A percentile compares a stretch with the other conserved stretches of the same genome.
Conservation (phyloP, 1,140 invertebrate species). For the Drosophila nigrodunni region DNA sequence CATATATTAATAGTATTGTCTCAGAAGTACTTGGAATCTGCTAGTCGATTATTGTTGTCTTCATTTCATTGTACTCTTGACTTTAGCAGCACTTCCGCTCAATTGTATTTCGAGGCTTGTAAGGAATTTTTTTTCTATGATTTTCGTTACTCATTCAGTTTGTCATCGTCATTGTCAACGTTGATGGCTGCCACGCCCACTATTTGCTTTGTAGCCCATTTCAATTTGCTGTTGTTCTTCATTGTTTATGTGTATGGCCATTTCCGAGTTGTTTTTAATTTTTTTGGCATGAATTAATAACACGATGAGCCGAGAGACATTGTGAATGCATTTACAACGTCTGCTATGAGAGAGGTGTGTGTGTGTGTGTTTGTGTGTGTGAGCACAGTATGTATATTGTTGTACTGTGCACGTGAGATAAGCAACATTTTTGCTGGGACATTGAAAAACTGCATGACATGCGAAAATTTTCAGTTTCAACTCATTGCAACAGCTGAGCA, state of each 20-base stretch:
- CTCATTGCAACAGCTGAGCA: conserved; percentile 39
- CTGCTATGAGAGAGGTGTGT: neutral
- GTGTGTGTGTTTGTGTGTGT: conserved; percentile 2
- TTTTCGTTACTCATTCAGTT: conserved; percentile 15
- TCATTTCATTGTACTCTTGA: conserved; percentile 21
- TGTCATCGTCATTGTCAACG: conserved; percentile 25
- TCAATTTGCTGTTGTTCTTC: neutral
- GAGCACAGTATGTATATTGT: neutral
- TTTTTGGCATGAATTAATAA: conserved; percentile 37
- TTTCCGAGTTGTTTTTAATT: conserved; percentile 22
- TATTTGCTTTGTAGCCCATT: conserved; percentile 14
- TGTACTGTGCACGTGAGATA: conserved; percentile 69
- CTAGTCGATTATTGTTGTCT: conserved; percentile 10
- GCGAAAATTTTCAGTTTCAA: conserved; percentile 23
- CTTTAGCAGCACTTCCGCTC: conserved; percentile 52
- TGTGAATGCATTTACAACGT: conserved; percentile 25
- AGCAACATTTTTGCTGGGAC: conserved; percentile 54
- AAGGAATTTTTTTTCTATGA: neutral
- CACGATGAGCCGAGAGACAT: conserved; percentile 8
- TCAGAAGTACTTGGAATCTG: too few relatives aligned
- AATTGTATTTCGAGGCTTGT: conserved; percentile 53
- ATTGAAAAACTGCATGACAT: conserved; percentile 49
- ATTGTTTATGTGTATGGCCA: conserved; percentile 21
- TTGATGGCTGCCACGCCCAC: conserved; percentile 15
- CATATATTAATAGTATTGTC: too few relatives aligned